Conservation (phyloP, 1,140 invertebrate species). For the Drosophila melanica region DNA sequence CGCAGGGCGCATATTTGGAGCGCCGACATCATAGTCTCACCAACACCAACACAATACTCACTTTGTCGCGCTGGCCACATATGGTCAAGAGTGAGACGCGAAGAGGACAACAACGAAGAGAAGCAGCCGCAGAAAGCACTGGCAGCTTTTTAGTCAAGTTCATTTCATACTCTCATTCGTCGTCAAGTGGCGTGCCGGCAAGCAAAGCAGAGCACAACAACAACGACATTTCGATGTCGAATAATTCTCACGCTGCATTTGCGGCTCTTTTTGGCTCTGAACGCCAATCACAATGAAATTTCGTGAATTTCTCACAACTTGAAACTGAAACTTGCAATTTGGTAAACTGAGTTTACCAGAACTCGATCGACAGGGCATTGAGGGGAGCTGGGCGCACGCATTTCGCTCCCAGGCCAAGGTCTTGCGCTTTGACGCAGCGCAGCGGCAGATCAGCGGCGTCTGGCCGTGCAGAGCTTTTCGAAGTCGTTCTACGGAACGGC, state of each 20-base stretch:
- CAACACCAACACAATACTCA: constrained; percentile 19
- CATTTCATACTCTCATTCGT: constrained; percentile 30
- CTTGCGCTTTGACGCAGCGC: neutral
- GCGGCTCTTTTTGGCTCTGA: constrained; percentile 65
- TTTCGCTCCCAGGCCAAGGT: constrained; percentile 47
- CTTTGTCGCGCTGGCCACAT: constrained; percentile 31
- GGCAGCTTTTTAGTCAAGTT: constrained; percentile 1
- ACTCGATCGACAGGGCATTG: constrained; percentile 26
- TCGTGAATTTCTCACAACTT: constrained; percentile 11
- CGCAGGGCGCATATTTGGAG: constrained; percentile 26
- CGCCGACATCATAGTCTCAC: constrained; percentile 13
- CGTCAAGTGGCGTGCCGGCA: constrained; percentile 54
- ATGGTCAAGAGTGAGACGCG: constrained; percentile 16
- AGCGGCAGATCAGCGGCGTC: neutral
- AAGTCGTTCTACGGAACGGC: constrained; percentile 13
- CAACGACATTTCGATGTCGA: constrained; percentile 15
- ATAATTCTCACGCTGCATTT: constrained; percentile 41
- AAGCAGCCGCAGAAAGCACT: constrained; percentile 1
- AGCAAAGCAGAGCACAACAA: constrained; percentile 46
- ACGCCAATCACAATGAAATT: constrained; percentile 38
- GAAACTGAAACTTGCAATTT: neutral
- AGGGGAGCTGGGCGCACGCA: constrained; percentile 26
- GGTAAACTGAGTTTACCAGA: constrained; percentile 19
- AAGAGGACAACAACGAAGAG: constrained; percentile 18
- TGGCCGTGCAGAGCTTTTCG: neutral